phyloP scores from a whole-genome alignment of 92 coral and sea anemone genomes.

The Micromussa lordhowensis region DNA sequence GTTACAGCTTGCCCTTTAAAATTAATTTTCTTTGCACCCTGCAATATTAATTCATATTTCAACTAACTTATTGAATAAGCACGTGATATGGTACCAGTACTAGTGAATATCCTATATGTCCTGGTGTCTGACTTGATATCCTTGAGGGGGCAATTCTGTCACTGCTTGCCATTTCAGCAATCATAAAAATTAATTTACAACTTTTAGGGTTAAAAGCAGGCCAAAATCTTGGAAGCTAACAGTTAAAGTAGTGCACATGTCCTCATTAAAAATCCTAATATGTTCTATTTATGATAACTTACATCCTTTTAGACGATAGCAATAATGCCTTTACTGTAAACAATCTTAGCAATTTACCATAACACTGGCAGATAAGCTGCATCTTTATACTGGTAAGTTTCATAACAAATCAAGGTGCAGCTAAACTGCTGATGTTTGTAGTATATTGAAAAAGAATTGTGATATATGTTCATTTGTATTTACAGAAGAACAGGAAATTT shows the following conservation, averaged over 20 bases:
- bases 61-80: slow-evolving; percentile 44
- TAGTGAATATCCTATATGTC: slow-evolving; percentile 33
- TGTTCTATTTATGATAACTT: slow-evolving; percentile 42
- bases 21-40: too few species aligned
- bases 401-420: slow-evolving; percentile 5
- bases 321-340: slow-evolving; percentile 39
- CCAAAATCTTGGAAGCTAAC: slow-evolving; percentile 47
- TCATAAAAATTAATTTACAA: slow-evolving; percentile 48
- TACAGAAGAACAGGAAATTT: slow-evolving; percentile 36
- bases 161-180: slow-evolving; percentile 44
- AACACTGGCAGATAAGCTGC: too few species aligned
- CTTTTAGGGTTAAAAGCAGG: slow-evolving; percentile 49
- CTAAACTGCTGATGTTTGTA: slow-evolving; percentile 42
- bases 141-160: slow-evolving; percentile 56
- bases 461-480: slow-evolving; percentile 49
- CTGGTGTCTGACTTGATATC: slow-evolving; percentile 55
- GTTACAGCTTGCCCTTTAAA: too few species aligned
- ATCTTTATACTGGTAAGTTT: neutral
- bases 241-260: slow-evolving; percentile 51
- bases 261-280: slow-evolving; percentile 54
- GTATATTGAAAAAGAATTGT: slow-evolving; percentile 47
- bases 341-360: too few species aligned
- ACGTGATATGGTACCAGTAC: slow-evolving; percentile 30
- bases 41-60: too few species aligned
- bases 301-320: slow-evolving; percentile 48